These are phyloP conservation scores for Rhodinocichla rosea DNA, from an alignment of 2,113 vertebrate species.

Conservation along the genomic window DNA sequence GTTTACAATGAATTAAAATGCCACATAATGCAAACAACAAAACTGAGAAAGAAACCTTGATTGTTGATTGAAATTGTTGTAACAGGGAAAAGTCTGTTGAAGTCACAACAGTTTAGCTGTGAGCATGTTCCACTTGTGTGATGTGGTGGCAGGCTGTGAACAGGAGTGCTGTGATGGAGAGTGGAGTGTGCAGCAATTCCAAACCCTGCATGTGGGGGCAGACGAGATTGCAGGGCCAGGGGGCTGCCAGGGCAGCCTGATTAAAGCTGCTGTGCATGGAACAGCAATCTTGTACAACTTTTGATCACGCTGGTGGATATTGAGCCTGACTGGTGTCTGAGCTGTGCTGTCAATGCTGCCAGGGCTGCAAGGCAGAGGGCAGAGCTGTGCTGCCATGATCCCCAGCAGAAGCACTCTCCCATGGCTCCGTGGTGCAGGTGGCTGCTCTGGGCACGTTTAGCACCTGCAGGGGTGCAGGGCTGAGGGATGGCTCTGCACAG, in stretches of 20 bases:
- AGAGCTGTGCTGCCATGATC: neutral
- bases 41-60: slow-evolving; percentile 52
- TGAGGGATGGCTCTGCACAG: neutral
- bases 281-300: neutral
- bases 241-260: neutral
- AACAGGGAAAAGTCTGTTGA: neutral
- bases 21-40: slow-evolving; percentile 47
- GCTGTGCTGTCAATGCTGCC: neutral
- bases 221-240: neutral
- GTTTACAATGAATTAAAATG: slow-evolving; percentile 67
- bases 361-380: neutral
- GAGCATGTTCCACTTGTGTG: neutral
- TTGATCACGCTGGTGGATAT: fast-evolving
- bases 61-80: slow-evolving; percentile 36
- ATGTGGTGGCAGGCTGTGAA: neutral
- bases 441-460: neutral
- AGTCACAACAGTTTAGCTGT: neutral
- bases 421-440: neutral
- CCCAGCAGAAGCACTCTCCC: neutral
- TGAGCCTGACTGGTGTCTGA: neutral
- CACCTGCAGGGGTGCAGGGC: fast-evolving
- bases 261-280: neutral
- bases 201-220: neutral
- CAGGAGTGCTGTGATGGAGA: neutral
- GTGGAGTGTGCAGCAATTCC: neutral